phyloP scores from a whole-genome alignment of 2,888 invertebrate genomes.

The Diogma glabrata region DNA sequence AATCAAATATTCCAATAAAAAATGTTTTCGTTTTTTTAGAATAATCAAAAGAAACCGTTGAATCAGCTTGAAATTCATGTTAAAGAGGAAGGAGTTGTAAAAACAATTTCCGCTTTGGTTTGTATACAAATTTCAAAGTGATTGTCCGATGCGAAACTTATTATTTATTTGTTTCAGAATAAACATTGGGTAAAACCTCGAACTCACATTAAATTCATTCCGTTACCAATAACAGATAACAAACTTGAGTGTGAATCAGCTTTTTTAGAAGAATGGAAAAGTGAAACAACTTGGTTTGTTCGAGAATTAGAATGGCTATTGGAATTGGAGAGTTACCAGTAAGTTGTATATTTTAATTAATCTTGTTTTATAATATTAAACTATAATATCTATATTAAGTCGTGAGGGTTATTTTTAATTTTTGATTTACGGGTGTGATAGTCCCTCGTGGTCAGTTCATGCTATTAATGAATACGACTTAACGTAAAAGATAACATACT shows the following conservation, averaged over 20 bases:
- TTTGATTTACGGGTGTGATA: too few species aligned
- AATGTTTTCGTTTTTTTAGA: slow-evolving; percentile 35
- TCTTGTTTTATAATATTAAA: too few species aligned
- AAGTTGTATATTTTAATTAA: slow-evolving; percentile 18
- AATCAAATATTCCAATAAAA: too few species aligned
- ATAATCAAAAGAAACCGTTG: slow-evolving; percentile 45
- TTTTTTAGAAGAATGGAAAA: slow-evolving; percentile 55
- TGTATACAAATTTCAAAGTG: slow-evolving; percentile 29
- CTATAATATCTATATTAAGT: slow-evolving; percentile 5
- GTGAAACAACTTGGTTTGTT: slow-evolving; percentile 45
- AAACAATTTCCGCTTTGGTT: slow-evolving; percentile 52
- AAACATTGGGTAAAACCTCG: slow-evolving; percentile 43
- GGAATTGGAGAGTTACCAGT: slow-evolving; percentile 54
- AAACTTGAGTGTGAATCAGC: slow-evolving; percentile 39
- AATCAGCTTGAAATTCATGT: slow-evolving; percentile 39
- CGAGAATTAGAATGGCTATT: slow-evolving; percentile 60
- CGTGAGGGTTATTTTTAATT: too few species aligned
- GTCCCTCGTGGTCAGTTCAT: too few species aligned
- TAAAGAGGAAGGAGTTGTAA: slow-evolving; percentile 41
- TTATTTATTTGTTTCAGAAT: slow-evolving; percentile 15
- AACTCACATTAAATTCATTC: slow-evolving; percentile 45
- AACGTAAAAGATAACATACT: too few species aligned
- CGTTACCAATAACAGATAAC: slow-evolving; percentile 40
- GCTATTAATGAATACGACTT: too few species aligned
- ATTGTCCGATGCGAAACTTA: slow-evolving; percentile 17